phyloP scores from a whole-genome alignment of 1,140 invertebrate genomes.

The Temnothorax curvispinosus region DNA sequence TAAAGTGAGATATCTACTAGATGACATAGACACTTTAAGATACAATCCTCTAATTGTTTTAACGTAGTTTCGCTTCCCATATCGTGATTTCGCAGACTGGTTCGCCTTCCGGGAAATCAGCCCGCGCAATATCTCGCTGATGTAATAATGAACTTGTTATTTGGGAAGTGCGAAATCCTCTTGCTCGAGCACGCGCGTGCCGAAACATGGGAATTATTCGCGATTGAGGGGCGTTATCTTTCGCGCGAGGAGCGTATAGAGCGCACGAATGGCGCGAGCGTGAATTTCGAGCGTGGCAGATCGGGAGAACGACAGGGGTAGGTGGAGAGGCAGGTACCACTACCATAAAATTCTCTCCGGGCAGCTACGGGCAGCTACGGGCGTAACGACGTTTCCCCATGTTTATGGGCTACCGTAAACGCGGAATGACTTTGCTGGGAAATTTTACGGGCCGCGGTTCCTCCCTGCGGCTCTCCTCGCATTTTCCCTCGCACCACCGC shows the following conservation, averaged over 20 bases:
- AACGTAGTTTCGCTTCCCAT: neutral
- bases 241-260: neutral
- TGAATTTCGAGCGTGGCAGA: constrained; percentile 27
- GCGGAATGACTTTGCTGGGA: constrained; percentile 52
- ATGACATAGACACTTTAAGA: neutral
- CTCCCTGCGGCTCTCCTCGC: neutral
- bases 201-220: neutral
- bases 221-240: neutral
- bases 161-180: neutral
- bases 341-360: constrained; percentile 47
- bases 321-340: neutral
- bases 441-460: constrained; percentile 53
- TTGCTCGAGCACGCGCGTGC: neutral
- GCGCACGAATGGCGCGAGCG: neutral
- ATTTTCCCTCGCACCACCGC: constrained; percentile 23
- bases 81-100: neutral
- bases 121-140: neutral
- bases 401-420: constrained; percentile 62
- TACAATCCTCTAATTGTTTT: constrained; percentile 20
- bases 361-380: constrained; percentile 31
- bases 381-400: constrained; percentile 54
- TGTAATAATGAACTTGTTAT: constrained; percentile 23
- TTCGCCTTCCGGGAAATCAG: neutral
- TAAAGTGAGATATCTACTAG: neutral
- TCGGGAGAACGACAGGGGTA: neutral